Base-by-base conservation (phyloP, 2,113 vertebrate species). In the Columbina picui region DNA sequence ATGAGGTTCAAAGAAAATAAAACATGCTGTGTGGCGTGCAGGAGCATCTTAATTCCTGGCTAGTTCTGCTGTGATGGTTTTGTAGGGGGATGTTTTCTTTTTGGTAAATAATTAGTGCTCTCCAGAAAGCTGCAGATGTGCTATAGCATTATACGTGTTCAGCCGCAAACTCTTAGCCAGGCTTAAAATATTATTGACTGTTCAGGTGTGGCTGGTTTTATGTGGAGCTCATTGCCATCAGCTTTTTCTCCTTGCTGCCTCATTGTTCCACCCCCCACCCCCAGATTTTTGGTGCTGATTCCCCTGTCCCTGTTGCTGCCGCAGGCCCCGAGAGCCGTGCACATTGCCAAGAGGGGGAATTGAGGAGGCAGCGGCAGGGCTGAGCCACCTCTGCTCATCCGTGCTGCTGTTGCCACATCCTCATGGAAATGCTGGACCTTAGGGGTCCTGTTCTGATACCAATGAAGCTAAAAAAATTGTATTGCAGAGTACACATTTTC, bases 71-170 rank as follows among this genome's bases (percentile, higher is more conserved):
- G 61, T n/a, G 65, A 30, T 82, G 89, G 87, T 92, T 38, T 84
- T 75, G 25, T 26, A 79, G 80, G 0, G 0, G 19, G 77, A 32
- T 94, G 29, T 92, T 96, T 96, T 93, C 91, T 87, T 91, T 87
- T 18, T 41, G 68, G 71, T 93, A 55, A 95, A 89, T 94, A 84
- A 84, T 94, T 81, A 49, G 61, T 26, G 57, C 36, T 84, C 57
- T 79, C 57, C 53, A 34, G 84, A 22, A 67, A 57, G 65, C 49
- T 64, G 43, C 60, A 67, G 60, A 53, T 81, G 76, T 90, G 74
- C 85, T 80, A 29, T 30, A 61, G 52, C 79, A 25, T 77, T 84
- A 0, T 38, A 14, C 38, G 27, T 63, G 53, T 38, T 71, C 60
- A 39, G 14, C 47, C 29, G 65, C 63, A 50, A 21, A 27, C 22